Conservation (phyloP, 2,797 vertebrate species). For the Aselliscus stoliczkanus region DNA sequence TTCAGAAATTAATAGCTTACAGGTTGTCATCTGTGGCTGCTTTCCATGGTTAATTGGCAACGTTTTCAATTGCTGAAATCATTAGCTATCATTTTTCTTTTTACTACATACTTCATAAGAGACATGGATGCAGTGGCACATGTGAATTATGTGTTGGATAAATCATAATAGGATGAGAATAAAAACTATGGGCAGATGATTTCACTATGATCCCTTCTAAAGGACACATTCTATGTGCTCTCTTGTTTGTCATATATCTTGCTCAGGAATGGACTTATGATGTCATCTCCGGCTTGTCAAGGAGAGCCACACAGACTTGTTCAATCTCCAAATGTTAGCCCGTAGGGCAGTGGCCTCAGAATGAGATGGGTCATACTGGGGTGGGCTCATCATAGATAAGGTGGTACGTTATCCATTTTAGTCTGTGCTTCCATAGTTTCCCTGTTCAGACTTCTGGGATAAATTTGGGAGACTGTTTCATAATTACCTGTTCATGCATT, state of each 20-base stretch:
- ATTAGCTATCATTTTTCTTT: not conserved
- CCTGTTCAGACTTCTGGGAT: not conserved
- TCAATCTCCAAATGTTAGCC: rapidly evolving
- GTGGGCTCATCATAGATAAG: rapidly evolving
- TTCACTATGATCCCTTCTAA: not conserved
- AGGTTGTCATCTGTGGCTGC: not conserved
- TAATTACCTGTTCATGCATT: no score
- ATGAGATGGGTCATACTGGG: rapidly evolving
- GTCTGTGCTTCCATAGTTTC: not conserved
- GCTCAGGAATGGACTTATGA: not conserved
- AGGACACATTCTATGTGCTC: not conserved
- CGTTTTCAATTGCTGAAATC: not conserved
- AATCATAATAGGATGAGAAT: rapidly evolving
- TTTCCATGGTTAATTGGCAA: not conserved
- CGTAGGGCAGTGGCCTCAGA: not conserved
- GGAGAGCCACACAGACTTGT: no score
- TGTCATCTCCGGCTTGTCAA: not conserved
- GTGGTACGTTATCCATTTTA: rapidly evolving
- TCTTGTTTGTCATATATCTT: rapidly evolving
- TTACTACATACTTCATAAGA: not conserved
- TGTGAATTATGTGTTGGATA: not conserved
- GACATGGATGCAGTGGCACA: rapidly evolving
- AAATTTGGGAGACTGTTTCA: no score
- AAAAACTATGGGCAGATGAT: no score
- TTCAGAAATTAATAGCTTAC: rapidly evolving